Base-by-base conservation (phyloP, 1,140 invertebrate species). In the Eurosta solidaginis region DNA sequence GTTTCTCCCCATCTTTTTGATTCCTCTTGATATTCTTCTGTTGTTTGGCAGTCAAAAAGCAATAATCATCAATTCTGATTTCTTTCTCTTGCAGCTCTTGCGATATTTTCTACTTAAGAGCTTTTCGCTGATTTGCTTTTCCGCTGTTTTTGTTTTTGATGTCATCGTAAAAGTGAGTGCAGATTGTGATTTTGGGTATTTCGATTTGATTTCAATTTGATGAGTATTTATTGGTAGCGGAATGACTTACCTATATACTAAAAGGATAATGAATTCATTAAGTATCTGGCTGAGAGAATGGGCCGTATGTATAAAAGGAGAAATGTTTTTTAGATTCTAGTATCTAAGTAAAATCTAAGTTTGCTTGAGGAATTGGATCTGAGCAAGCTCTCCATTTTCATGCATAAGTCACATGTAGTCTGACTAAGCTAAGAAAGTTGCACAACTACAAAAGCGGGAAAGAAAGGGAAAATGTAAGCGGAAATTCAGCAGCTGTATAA, bases 61-160 rank as follows among this genome's bases (percentile, higher is more conserved):
- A 86, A 86, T 86, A 86, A 86, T 85, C 84, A 86, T 86, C 84
- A 86, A 86, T 86, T 86, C 83, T 85, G 84, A 86, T 86, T 85
- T 83, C 81, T 81, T 54, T 75, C 14, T 20, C 59, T 52, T n/a
- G n/a, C n/a, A n/a, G n/a, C 68, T 78, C 29, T 74, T 42, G 40
- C 44, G 22, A 77, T 77, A 45, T 44, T 54, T 59, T 45, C 49
- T 54, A 44, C 42, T 42, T 33, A 59, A 59, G 44, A 42, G 76
- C 27, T 42, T 63, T 63, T 27, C 1, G 40, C 14, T 63, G n/a
- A 40, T 68, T 29, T 68, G n/a, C 33, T 40, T 40, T 68, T 68
- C 33, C 59, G 17, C 17, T 7, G 40, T 42, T n/a, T n/a, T n/a
- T n/a, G n/a, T n/a, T n/a, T n/a, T 68, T 27, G 6, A 36, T 40